Evolutionary conservation across 2,113 vertebrate species (phyloP).

Genomic region (Setophaga petechia): DNA sequence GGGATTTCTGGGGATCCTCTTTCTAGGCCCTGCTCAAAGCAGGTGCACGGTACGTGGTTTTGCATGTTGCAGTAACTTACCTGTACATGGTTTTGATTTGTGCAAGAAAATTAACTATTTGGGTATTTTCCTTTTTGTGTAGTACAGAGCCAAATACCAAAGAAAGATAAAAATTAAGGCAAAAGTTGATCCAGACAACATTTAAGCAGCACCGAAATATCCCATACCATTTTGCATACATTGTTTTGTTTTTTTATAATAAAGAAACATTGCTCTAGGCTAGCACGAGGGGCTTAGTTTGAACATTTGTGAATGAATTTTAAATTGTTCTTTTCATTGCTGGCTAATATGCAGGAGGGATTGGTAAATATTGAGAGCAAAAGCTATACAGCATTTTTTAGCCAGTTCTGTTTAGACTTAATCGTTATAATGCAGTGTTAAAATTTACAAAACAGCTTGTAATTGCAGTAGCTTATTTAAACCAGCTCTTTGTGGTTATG

Average conservation of each 20-base stretch:
- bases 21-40: background rate
- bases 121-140: background rate
- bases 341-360: background rate
- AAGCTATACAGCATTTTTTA: constrained; percentile 33
- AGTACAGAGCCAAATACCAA: background rate
- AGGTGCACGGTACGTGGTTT: background rate
- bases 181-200: background rate
- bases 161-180: background rate
- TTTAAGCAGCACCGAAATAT: background rate
- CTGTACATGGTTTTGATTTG: background rate
- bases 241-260: background rate
- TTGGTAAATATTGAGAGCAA: constrained; percentile 4
- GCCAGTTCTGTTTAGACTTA: constrained; percentile 43
- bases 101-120: background rate
- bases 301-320: background rate
- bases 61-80: background rate
- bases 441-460: constrained; percentile 69
- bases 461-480: constrained; percentile 69
- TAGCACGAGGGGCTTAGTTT: background rate
- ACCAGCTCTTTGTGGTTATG: constrained; percentile 75
- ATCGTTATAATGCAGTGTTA: constrained; percentile 52
- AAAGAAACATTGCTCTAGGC: background rate
- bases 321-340: background rate
- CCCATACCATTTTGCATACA: background rate
- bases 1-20: background rate